Percentiles rank a stretch among this genome's conserved stretches.
Evolutionary conservation across 2,113 vertebrate species (phyloP).

Genomic region (Saimiri boliviensis): DNA sequence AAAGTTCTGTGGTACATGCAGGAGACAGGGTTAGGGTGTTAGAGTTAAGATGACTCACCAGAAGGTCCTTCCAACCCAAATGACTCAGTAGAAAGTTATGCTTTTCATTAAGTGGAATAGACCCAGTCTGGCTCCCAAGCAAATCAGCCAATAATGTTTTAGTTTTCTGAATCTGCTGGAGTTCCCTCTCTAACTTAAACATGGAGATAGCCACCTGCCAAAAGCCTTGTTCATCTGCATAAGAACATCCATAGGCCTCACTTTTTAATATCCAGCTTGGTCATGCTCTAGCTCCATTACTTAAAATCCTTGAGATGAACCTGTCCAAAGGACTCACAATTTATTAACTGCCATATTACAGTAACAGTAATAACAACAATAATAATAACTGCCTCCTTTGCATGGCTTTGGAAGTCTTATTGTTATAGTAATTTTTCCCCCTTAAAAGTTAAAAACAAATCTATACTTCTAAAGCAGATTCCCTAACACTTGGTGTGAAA

Average conservation of each 20-base stretch:
- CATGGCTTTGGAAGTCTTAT: neutral
- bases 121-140: slow-evolving; percentile 72
- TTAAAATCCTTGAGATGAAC: neutral
- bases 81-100: slow-evolving; percentile 74
- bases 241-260: neutral
- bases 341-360: neutral
- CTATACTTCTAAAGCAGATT: slow-evolving; percentile 29
- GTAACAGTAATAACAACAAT: too few relatives aligned
- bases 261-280: neutral
- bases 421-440: neutral
- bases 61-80: slow-evolving; percentile 81
- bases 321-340: neutral
- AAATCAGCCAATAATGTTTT: slow-evolving; percentile 59
- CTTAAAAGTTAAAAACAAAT: neutral
- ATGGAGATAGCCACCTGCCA: neutral
- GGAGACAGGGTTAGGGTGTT: slow-evolving; percentile 77
- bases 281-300: neutral
- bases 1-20: slow-evolving; percentile 48
- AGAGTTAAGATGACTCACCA: slow-evolving; percentile 83
- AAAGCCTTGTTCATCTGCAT: neutral
- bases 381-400: neutral
- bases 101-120: slow-evolving; percentile 74
- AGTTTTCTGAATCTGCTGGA: slow-evolving; percentile 24
- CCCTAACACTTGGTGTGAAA: slow-evolving; percentile 28
- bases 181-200: neutral